Conservation (phyloP, 1,140 invertebrate species). For the Wiebesia pumilae region DNA sequence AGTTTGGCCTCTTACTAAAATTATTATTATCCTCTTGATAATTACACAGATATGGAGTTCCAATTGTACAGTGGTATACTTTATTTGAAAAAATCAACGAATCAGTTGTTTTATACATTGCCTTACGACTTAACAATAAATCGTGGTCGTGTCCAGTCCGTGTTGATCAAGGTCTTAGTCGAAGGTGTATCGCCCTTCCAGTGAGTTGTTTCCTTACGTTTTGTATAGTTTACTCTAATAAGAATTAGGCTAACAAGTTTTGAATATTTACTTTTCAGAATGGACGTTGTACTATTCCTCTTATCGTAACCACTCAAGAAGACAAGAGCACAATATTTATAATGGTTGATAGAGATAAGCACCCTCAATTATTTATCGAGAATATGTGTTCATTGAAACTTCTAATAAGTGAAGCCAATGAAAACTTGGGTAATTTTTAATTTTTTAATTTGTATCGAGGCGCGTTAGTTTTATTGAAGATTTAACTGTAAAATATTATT, state of each 20-base stretch:
- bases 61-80: conserved; percentile 74
- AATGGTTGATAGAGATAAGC: conserved; percentile 76
- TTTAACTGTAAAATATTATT: conserved; percentile 18
- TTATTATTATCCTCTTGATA: neutral
- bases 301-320: conserved; percentile 76
- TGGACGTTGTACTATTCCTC: conserved; percentile 66
- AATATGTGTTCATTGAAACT: conserved; percentile 73
- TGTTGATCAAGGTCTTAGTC: conserved; percentile 73
- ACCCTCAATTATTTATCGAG: conserved; percentile 77
- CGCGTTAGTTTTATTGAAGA: neutral
- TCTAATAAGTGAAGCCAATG: conserved; percentile 66
- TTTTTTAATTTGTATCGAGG: neutral
- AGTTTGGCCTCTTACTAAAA: neutral
- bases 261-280: conserved; percentile 58
- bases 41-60: conserved; percentile 71
- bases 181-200: conserved; percentile 71
- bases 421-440: conserved; percentile 54
- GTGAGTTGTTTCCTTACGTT: conserved; percentile 53
- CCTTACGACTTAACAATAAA: conserved; percentile 66
- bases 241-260: neutral
- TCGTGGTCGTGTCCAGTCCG: conserved; percentile 76
- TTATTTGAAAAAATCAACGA: conserved; percentile 67
- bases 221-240: conserved; percentile 26
- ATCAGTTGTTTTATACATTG: conserved; percentile 67
- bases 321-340: conserved; percentile 77